Evolutionary conservation across 1,140 invertebrate genomes (phyloP).

Genomic region (Whitmania pigra): DNA sequence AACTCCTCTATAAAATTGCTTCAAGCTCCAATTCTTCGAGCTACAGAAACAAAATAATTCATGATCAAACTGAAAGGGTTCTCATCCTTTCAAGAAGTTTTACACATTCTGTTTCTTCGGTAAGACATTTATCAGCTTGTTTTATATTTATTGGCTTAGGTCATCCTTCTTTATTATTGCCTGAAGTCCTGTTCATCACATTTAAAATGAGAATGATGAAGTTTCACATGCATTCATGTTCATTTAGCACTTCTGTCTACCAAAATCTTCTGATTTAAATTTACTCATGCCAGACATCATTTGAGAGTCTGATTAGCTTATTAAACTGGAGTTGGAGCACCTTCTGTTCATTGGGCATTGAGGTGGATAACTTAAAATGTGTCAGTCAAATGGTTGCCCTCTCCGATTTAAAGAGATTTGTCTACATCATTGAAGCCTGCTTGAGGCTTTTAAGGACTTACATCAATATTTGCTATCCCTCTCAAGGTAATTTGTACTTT

Average conservation of each 20-base stretch:
- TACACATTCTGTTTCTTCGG: conserved; percentile 33
- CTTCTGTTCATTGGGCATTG: conserved; percentile 47
- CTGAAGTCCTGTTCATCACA: background rate
- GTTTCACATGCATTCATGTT: too few species aligned
- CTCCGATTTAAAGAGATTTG: conserved; percentile 61
- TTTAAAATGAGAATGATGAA: too few species aligned
- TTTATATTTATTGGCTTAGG: conserved; percentile 8
- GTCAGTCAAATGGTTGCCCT: conserved; percentile 31
- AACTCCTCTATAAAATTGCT: conserved; percentile 66
- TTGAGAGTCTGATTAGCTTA: conserved; percentile 62
- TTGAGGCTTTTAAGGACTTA: conserved; percentile 68
- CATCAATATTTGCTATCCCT: conserved; percentile 50
- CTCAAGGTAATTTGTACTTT: conserved; percentile 42
- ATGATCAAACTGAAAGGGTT: conserved; percentile 34
- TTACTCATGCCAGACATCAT: conserved; percentile 52
- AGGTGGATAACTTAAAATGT: conserved; percentile 33
- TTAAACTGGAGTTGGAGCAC: conserved; percentile 48
- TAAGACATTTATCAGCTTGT: conserved; percentile 26
- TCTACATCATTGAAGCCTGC: conserved; percentile 71
- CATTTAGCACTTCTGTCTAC: background rate
- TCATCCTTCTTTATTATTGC: background rate
- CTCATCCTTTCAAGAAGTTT: conserved; percentile 36
- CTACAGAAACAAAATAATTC: conserved; percentile 31
- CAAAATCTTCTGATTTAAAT: background rate
- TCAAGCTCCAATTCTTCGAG: conserved; percentile 50